These are phyloP conservation scores for Lepidochrysops patricia DNA, from an alignment of 2,888 invertebrate genomes.

Conservation along the genomic window DNA sequence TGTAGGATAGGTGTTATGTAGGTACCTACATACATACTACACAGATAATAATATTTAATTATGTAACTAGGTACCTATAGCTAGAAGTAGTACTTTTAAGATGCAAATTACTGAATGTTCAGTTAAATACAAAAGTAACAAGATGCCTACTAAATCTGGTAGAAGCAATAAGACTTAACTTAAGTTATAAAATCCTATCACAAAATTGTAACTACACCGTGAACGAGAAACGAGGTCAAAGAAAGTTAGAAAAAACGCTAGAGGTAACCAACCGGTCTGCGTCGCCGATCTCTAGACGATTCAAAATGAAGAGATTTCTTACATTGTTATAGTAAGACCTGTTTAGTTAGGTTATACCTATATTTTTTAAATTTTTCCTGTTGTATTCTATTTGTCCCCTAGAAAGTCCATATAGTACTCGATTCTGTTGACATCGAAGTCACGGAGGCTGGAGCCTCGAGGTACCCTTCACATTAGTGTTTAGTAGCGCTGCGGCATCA, in stretches of 20 bases:
- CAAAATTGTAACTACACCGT: slow-evolving; percentile 19
- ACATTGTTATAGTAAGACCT: slow-evolving; percentile 27
- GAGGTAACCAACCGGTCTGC: slow-evolving; percentile 44
- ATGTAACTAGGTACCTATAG: too few species aligned
- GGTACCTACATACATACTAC: too few species aligned
- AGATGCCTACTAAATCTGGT: too few species aligned
- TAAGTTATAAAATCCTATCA: slow-evolving; percentile 28
- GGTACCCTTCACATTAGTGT: not conserved
- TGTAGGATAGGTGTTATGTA: too few species aligned
- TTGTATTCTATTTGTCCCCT: slow-evolving; percentile 19
- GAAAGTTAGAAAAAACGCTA: slow-evolving; percentile 64
- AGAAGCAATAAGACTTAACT: slow-evolving; percentile 21
- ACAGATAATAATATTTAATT: too few species aligned
- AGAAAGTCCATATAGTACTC: slow-evolving; percentile 28
- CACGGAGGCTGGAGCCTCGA: not conserved
- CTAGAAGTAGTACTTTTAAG: too few species aligned
- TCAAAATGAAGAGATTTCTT: not conserved
- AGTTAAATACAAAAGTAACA: too few species aligned
- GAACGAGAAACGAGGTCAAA: slow-evolving; percentile 51
- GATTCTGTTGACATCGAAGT: slow-evolving; percentile 18
- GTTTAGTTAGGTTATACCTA: too few species aligned
- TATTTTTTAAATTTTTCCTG: slow-evolving; percentile 20
- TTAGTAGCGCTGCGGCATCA: not conserved
- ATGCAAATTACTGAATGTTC: too few species aligned
- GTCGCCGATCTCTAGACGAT: slow-evolving; percentile 13